A percentile compares a stretch with the other conserved stretches of the same genome.
Evolutionary conservation across 1,140 invertebrate genomes (phyloP).

Genomic region (Polyergus mexicanus): DNA sequence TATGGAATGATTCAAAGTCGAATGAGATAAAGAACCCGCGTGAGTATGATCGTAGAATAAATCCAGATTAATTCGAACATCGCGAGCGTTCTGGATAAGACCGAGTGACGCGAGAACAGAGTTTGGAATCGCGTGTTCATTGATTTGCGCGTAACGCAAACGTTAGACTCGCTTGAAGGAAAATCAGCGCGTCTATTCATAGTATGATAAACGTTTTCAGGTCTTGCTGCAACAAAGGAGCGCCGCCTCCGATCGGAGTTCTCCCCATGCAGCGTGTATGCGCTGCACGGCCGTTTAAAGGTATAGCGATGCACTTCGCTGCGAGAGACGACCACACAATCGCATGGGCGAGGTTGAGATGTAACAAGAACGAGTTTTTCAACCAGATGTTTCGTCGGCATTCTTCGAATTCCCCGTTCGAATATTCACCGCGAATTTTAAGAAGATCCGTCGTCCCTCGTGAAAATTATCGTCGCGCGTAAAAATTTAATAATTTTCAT

Average conservation of each 20-base stretch:
- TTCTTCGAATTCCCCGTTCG: background rate
- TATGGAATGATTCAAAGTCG: no score
- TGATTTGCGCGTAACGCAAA: constrained; percentile 1
- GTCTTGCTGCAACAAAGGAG: constrained; percentile 70
- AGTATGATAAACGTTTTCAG: constrained; percentile 76
- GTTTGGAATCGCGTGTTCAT: constrained; percentile 3
- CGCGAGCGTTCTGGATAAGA: no score
- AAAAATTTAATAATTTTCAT: no score
- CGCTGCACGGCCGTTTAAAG: constrained; percentile 63
- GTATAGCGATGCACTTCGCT: constrained; percentile 25
- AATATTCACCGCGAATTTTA: background rate
- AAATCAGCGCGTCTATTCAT: constrained; percentile 82
- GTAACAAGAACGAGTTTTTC: constrained; percentile 49
- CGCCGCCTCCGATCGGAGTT: constrained; percentile 54
- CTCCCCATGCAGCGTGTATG: constrained; percentile 16
- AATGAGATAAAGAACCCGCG: background rate
- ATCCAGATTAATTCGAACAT: background rate
- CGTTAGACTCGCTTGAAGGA: constrained; percentile 65
- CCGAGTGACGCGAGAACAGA: background rate
- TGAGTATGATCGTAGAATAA: background rate
- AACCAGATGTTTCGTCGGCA: constrained; percentile 48
- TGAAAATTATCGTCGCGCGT: no score
- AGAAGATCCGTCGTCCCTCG: no score
- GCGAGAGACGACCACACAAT: constrained; percentile 28
- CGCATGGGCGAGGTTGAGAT: constrained; percentile 35